Evolutionary conservation across 2,797 vertebrate genomes (phyloP).

Genomic region (Tragopan temminckii): DNA sequence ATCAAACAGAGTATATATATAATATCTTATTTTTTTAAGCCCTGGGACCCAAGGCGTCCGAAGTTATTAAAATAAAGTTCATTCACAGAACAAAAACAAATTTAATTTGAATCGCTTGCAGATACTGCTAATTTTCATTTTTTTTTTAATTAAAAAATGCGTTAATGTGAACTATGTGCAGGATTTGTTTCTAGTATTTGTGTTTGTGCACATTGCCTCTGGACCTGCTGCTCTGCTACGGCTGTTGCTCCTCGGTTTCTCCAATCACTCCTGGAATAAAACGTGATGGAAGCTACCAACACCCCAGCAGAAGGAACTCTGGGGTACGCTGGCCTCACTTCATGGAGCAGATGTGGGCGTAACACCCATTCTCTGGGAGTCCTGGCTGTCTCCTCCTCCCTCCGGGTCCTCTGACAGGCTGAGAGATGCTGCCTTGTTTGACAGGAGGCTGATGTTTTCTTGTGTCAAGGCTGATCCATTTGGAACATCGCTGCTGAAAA

Average conservation of each 20-base stretch:
- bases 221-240: constrained; percentile 77
- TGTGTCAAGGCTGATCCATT: constrained; percentile 92
- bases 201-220: constrained; percentile 86
- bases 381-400: constrained; percentile 84
- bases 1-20: constrained; percentile 90
- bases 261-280: constrained; percentile 49
- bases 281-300: constrained; percentile 31
- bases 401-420: constrained; percentile 89
- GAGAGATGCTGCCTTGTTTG: constrained; percentile 90
- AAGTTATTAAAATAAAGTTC: constrained; percentile 99
- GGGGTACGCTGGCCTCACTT: constrained; percentile 43
- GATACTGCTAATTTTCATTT: constrained; percentile 99
- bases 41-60: constrained; percentile 99
- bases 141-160: constrained; percentile 88
- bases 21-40: constrained; percentile 89
- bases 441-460: constrained; percentile 90
- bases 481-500: constrained; percentile 88
- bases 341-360: constrained; percentile 79
- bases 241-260: constrained; percentile 76
- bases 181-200: constrained; percentile 85
- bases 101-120: constrained; percentile 99
- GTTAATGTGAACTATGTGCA: constrained; percentile 89
- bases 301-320: constrained; percentile 37
- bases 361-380: constrained; percentile 91
- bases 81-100: constrained; percentile 99